Evolutionary conservation across 2,888 invertebrate genomes (phyloP).

Genomic region (Cremastinae sp.): DNA sequence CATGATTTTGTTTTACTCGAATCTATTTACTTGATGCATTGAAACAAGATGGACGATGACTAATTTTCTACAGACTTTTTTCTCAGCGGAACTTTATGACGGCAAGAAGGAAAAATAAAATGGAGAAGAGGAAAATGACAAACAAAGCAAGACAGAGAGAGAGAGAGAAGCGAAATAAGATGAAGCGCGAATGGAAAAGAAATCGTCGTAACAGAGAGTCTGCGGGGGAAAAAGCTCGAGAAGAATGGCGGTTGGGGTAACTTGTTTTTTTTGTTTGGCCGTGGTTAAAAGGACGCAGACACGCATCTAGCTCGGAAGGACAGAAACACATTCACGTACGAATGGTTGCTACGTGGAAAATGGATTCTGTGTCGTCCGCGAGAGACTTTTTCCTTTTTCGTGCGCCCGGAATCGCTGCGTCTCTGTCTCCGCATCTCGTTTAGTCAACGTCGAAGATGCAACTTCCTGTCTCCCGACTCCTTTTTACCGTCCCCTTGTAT

Average conservation of each 20-base stretch:
- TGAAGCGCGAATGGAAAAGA: slow-evolving; percentile 52
- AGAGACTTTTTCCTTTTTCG: slow-evolving; percentile 63
- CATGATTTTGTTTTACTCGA: too few species aligned
- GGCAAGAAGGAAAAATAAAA: not conserved
- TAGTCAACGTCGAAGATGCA: slow-evolving; percentile 74
- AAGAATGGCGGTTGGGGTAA: slow-evolving; percentile 40
- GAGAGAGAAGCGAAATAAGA: not conserved
- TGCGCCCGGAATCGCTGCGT: slow-evolving; percentile 62
- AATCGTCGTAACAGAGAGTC: slow-evolving; percentile 55
- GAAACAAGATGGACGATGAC: too few species aligned
- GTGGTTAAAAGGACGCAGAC: not conserved
- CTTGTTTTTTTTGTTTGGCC: not conserved
- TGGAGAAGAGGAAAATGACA: too few species aligned
- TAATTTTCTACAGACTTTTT: too few species aligned
- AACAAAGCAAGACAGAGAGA: too few species aligned
- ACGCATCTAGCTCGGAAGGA: not conserved
- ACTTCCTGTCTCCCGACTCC: slow-evolving; percentile 53
- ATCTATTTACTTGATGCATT: too few species aligned
- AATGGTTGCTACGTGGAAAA: slow-evolving; percentile 10
- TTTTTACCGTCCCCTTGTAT: slow-evolving; percentile 34
- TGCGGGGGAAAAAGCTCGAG: slow-evolving; percentile 62
- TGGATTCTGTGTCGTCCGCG: too few species aligned
- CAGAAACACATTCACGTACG: slow-evolving; percentile 1
- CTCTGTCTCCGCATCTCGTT: slow-evolving; percentile 74
- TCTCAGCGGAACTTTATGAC: too few species aligned